Evolutionary conservation across 2,113 vertebrate species (phyloP), one percentile per base, ranked within the genome.

Genomic region (Acanthochromis polyacanthus): DNA sequence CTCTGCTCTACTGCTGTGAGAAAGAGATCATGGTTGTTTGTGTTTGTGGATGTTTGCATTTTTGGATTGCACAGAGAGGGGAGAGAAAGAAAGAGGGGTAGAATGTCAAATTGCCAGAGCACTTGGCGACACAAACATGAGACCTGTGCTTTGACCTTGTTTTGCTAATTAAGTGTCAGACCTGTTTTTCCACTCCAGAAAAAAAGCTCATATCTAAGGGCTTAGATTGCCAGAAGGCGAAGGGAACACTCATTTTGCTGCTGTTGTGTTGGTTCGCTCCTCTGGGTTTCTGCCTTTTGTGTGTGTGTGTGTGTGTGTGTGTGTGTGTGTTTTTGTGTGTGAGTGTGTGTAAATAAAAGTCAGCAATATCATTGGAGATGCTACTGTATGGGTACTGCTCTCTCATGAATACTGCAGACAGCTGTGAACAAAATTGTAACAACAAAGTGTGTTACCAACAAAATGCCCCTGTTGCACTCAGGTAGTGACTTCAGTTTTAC

Each of bases 101-200:
- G 62, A 72, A 59, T 56, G 64, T 81, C 67, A 61, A 25, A 59
- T 74, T 63, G 65, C 57, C 65, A 70, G 55, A 63, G 76, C 63
- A 69, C 62, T 50, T 28, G 19, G 64, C 75, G 64, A 79, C 75
- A 76, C 52, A 85, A 88, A 82, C 72, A 75, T 32, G 60, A 71
- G 73, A 71, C 79, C 70, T 32, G 72, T 72, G 61, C 73, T 48
- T 55, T 88, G 93, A 90, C 91, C 88, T 81, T 92, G 82, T 90
- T 25, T 90, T 88, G 84, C 81, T 90, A 91, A 94, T 85, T 82
- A 91, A 63, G 80, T 86, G 89, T 91, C 93, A 91, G 73, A 75
- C 75, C 78, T 80, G 70, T 89, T 93, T 89, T 91, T 91, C 83
- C 84, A 85, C 73, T 74, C 71, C 40, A 81, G 64, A 82, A 84